Percentiles rank a stretch among this genome's conserved stretches.
These are phyloP conservation scores for Rapana venosa DNA, from an alignment of 2,888 invertebrate species.

Conservation along the genomic window DNA sequence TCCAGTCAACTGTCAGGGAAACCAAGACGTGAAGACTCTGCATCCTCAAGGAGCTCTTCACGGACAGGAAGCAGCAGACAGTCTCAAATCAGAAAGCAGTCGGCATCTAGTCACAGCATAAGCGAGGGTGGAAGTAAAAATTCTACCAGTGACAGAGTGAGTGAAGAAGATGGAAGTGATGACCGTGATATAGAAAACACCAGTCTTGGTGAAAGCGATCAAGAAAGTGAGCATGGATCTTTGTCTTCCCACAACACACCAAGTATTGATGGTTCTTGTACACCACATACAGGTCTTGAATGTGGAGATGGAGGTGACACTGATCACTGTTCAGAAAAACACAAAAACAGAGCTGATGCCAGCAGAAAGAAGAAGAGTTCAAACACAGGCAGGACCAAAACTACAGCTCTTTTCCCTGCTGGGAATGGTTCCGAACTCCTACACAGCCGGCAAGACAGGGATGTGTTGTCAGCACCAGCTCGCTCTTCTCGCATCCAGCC, in stretches of 20 bases:
- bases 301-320: neutral
- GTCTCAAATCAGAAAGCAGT: neutral
- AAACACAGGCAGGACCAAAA: neutral
- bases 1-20: neutral
- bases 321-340: neutral
- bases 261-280: neutral
- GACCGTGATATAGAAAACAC: neutral
- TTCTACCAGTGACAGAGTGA: neutral
- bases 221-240: neutral
- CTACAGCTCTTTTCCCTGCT: neutral
- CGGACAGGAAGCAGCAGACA: neutral
- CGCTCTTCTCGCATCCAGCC: neutral
- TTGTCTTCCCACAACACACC: neutral
- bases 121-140: neutral
- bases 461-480: neutral
- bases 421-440: neutral
- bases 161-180: neutral
- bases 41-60: neutral
- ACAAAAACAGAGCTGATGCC: neutral
- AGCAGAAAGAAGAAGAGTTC: neutral
- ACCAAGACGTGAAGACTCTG: neutral
- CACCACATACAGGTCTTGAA: neutral
- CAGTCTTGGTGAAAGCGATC: neutral
- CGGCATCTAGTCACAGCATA: neutral
- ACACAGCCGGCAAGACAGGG: neutral